Percentiles rank a stretch among this genome's conserved stretches.
These are phyloP conservation scores for Heteractis magnifica DNA, from an alignment of 92 coral and sea anemone genomes.

Conservation along the genomic window DNA sequence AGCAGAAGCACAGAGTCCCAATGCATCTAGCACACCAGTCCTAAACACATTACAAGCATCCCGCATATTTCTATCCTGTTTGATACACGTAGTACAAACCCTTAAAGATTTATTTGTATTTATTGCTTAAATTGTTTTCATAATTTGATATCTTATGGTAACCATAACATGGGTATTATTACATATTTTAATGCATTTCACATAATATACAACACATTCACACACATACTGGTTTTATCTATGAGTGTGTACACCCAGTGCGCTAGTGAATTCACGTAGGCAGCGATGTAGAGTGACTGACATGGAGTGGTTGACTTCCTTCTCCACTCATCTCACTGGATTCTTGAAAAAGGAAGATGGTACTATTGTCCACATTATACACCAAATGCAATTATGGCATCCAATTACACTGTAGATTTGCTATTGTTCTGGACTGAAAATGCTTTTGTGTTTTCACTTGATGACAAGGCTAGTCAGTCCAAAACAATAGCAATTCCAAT, in stretches of 20 bases:
- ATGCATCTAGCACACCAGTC: no score
- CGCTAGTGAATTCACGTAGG: neutral
- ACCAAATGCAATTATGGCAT: neutral
- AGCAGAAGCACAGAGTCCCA: no score
- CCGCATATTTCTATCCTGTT: no score
- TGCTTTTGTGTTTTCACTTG: no score
- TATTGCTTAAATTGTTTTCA: neutral
- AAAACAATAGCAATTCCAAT: no score
- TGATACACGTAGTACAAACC: no score
- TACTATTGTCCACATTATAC: neutral
- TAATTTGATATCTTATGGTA: neutral
- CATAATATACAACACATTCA: neutral
- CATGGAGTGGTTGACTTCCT: constrained; percentile 46
- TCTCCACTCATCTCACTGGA: constrained; percentile 26
- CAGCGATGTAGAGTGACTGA: neutral
- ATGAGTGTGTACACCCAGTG: constrained; percentile 11
- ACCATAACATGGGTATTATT: neutral
- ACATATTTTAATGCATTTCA: neutral
- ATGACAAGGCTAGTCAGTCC: no score
- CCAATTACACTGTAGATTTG: neutral
- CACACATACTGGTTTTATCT: neutral
- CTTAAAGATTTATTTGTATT: no score
- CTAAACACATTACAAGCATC: no score
- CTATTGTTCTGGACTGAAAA: no score
- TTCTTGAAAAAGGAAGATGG: constrained; percentile 38